Evolutionary conservation across 1,140 invertebrate species (phyloP), one percentile per base, ranked within the genome.

Genomic region (Lordiphosa clarofinis): DNA sequence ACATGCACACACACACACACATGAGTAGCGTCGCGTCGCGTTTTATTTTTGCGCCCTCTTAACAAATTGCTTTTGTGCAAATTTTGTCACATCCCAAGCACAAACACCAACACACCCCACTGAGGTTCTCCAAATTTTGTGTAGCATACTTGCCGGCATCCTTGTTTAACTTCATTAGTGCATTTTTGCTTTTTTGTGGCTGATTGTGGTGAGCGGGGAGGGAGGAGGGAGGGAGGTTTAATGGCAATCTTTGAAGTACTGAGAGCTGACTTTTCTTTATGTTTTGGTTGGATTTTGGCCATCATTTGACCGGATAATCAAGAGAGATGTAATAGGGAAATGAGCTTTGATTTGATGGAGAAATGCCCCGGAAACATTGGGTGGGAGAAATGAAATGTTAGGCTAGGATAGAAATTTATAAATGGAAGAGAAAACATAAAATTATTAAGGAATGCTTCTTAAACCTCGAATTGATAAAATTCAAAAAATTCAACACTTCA

Each of bases 11-110:
- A 4, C 44, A 15, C 9, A 33, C 7, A 15, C 63, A 31, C 28
- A 31, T 31, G 61, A 66, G 72, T 70, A 31, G 40, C 36, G 57
- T 52, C 37, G 40, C 50, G 35, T 57, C 63, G 40, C 40, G 57
- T 52, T 50, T 44, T 55, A 56, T 52, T 56, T 73, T 15, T 56
- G 12, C 56, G 50, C 59, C 52, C 59, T 69, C 46, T 62, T 79
- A 79, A 79, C 74, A 79, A 79, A 79, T 79, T 79, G 74, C 74
- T 79, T 79, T 79, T 79, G 75, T 79, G 74, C 70, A 81, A 79
- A 79, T 79, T 74, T 79, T 74, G 60, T 73, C 64, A 69, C 71
- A 74, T 69, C 49, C 21, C 63, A 36, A 40, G 48, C 60, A 66
- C 48, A 69, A 50, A 62, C 53, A 54, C 54, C 13, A 21, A 28